Conservation (phyloP, 2,888 invertebrate genomes). For the Spodoptera exigua region DNA sequence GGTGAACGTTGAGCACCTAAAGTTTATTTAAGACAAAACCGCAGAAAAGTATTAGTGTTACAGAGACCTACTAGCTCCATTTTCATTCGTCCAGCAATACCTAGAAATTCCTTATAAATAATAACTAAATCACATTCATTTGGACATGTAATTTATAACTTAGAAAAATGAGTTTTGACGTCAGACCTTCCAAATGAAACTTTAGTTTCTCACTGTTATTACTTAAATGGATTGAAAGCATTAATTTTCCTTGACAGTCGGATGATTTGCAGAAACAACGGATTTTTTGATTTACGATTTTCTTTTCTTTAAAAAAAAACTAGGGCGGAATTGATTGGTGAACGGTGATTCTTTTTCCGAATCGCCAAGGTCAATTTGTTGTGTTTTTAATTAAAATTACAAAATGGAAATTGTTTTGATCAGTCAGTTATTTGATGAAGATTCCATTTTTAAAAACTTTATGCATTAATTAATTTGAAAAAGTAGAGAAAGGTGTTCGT, state of each 20-base stretch:
- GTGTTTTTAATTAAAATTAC: slow-evolving; percentile 1
- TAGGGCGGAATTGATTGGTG: slow-evolving; percentile 1
- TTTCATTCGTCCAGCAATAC: background rate
- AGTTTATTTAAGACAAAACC: too few relatives aligned
- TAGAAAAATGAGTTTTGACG: slow-evolving; percentile 29
- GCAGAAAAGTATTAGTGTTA: too few relatives aligned
- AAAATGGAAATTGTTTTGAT: slow-evolving; percentile 5
- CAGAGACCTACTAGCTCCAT: too few relatives aligned
- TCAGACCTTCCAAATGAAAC: slow-evolving; percentile 18
- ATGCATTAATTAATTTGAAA: too few relatives aligned
- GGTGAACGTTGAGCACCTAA: too few relatives aligned
- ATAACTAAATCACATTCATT: slow-evolving; percentile 29
- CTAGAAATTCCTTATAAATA: slow-evolving; percentile 16
- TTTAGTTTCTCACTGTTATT: slow-evolving; percentile 13
- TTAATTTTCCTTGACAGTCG: slow-evolving; percentile 40
- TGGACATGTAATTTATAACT: slow-evolving; percentile 32
- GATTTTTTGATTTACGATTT: slow-evolving; percentile 19
- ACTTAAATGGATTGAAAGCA: slow-evolving; percentile 22
- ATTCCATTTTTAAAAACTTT: too few relatives aligned
- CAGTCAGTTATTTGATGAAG: too few relatives aligned
- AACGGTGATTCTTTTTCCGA: background rate
- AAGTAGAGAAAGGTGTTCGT: too few relatives aligned
- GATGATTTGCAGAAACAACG: slow-evolving; percentile 43
- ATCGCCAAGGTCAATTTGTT: background rate
- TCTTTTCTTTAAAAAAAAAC: slow-evolving; percentile 9